Conservation (phyloP, 1,140 invertebrate genomes). For the Choristoneura fumiferana region DNA sequence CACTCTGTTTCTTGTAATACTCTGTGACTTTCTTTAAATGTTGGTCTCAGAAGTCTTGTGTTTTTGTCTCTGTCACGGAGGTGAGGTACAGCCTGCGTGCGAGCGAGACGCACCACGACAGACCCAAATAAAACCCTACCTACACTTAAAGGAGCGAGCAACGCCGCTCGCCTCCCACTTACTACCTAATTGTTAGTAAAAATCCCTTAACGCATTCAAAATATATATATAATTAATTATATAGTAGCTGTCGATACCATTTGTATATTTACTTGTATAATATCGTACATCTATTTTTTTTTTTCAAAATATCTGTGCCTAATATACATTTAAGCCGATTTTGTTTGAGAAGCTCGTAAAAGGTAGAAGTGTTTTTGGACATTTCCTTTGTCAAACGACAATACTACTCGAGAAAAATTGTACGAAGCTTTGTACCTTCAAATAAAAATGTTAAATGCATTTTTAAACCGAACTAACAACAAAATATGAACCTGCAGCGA, state of each 20-base stretch:
- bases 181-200: conserved; percentile 75
- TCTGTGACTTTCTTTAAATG: not conserved
- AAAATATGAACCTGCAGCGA: not conserved
- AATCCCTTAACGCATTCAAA: conserved; percentile 76
- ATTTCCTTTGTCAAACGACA: conserved; percentile 41
- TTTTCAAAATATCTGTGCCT: conserved; percentile 73
- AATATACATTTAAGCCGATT: conserved; percentile 75
- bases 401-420: conserved; percentile 32
- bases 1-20: not conserved
- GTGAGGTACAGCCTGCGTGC: conserved; percentile 21
- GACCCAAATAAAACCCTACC: conserved; percentile 28
- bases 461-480: conserved; percentile 14
- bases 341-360: conserved; percentile 66
- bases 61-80: conserved; percentile 8
- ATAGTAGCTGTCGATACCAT: conserved; percentile 57
- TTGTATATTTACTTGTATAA: conserved; percentile 66
- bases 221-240: conserved; percentile 69
- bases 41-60: too few relatives aligned
- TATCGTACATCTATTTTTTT: conserved; percentile 67
- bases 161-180: conserved; percentile 44
- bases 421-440: conserved; percentile 19
- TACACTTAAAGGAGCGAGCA: conserved; percentile 22
- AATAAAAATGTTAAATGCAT: conserved; percentile 12
- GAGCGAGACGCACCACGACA: conserved; percentile 31
- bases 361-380: conserved; percentile 57